Evolutionary conservation across 2,113 vertebrate genomes (phyloP), one percentile per base, ranked within the genome.

Genomic region (Saccopteryx leptura): DNA sequence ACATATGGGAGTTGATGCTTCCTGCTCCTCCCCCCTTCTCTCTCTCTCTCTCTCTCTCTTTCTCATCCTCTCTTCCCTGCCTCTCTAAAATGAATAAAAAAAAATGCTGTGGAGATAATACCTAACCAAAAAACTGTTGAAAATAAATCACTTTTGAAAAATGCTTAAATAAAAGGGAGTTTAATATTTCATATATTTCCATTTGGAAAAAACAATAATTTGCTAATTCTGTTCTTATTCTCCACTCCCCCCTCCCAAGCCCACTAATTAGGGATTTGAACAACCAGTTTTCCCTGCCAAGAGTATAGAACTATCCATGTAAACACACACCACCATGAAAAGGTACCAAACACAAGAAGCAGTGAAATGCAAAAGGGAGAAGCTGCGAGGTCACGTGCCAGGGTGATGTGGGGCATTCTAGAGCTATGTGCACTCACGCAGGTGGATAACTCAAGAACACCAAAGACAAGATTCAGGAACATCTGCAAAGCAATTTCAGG

Each of bases 401-500:
- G 61, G 71, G 88, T 93, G 58, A 74, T 11, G 65, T 31, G 90
- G 66, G 69, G 80, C 17, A 17, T 52, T 66, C 84, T 65, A 87
- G 31, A 93, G 28, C 90, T 83, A 52, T 0, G 17, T 89, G 91
- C 39, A 81, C 63, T 79, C 79, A 63, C 63, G 2, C 52, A 46
- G 2, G 91, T 63, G 81, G 54, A 4, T 66, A 33, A 93, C 19
- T 96, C 74, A 78, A 90, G 72, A 0, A 71, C 88, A 94, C 91
- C 5, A 8, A 93, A 91, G 88, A 79, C 93, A 96, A 66, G 9
- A 68, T 10, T 97, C 61, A 7, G 85, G 84, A 65, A 92, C 61
- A 96, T 79, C 96, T 89, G 65, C 80, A 95, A 97, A 95, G 92
- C 94, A 97, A 97, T 97, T 97, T 95, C 96, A 97, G 97, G 93